phyloP scores from a whole-genome alignment of 1,140 invertebrate species.

The Heliothis virescens region DNA sequence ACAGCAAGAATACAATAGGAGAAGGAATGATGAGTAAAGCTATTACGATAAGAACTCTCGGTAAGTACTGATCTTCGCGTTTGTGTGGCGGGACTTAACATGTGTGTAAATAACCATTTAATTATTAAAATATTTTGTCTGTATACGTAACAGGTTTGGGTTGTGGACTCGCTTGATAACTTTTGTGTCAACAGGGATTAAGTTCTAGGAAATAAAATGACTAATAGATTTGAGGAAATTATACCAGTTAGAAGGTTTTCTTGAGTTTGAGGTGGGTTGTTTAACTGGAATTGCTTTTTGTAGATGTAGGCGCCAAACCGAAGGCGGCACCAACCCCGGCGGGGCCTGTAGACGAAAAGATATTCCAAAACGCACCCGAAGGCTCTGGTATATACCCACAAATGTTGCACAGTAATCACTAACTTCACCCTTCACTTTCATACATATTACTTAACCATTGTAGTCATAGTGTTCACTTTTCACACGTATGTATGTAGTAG shows the following conservation, averaged over 20 bases:
- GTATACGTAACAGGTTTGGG: slow-evolving; percentile 9
- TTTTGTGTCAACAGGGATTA: slow-evolving; percentile 12
- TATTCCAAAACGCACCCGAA: slow-evolving; percentile 88
- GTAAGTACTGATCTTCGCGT: slow-evolving; percentile 86
- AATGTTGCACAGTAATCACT: slow-evolving; percentile 52
- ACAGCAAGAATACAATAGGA: slow-evolving; percentile 97
- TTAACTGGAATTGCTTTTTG: slow-evolving; percentile 66
- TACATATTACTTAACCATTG: neutral
- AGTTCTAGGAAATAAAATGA: neutral
- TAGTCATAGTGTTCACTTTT: too few species aligned
- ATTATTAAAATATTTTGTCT: neutral
- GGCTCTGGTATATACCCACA: slow-evolving; percentile 87
- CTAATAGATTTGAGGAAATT: slow-evolving; percentile 3
- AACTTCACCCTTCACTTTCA: slow-evolving; percentile 4
- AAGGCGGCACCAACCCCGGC: slow-evolving; percentile 81
- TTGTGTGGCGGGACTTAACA: slow-evolving; percentile 17
- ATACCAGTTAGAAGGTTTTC: neutral
- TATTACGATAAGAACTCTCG: slow-evolving; percentile 95
- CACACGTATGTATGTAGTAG: too few species aligned
- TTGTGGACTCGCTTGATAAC: slow-evolving; percentile 4
- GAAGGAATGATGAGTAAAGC: slow-evolving; percentile 98
- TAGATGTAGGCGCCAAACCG: slow-evolving; percentile 87
- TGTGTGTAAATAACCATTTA: neutral
- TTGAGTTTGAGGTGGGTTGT: slow-evolving; percentile 29
- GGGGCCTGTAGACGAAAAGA: slow-evolving; percentile 86